phyloP scores from a whole-genome alignment of 2,113 vertebrate genomes.

The Microtus oregoni region DNA sequence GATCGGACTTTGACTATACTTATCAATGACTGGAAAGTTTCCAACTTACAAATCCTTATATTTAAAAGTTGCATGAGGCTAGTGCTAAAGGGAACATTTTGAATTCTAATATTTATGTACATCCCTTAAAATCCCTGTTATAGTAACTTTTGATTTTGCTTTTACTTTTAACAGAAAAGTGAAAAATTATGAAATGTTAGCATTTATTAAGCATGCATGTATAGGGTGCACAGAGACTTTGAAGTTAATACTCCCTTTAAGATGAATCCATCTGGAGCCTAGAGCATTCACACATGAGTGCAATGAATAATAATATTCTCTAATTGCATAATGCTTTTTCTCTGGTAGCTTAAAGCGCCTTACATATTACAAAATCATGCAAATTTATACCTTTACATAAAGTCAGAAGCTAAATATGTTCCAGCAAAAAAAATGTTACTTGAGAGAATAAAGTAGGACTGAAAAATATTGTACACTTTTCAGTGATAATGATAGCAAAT shows the following conservation, averaged over 20 bases:
- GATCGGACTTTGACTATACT: background rate
- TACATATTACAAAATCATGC: slow-evolving; percentile 46
- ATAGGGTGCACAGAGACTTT: slow-evolving; percentile 24
- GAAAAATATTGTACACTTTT: slow-evolving; percentile 36
- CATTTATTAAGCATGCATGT: slow-evolving; percentile 32
- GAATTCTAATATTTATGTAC: slow-evolving; percentile 20
- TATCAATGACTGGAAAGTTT: background rate
- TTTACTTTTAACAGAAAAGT: slow-evolving; percentile 56
- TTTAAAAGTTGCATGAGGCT: slow-evolving; percentile 10
- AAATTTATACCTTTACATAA: slow-evolving; percentile 18
- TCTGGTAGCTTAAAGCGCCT: slow-evolving; percentile 37
- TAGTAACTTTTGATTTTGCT: slow-evolving; percentile 45
- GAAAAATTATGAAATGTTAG: slow-evolving; percentile 23
- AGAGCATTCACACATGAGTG: slow-evolving; percentile 36
- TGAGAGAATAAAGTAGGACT: background rate
- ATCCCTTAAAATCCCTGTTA: slow-evolving; percentile 10
- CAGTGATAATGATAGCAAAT: slow-evolving; percentile 14
- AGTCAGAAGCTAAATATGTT: slow-evolving; percentile 34
- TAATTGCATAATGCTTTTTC: slow-evolving; percentile 58
- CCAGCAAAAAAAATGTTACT: slow-evolving; percentile 21
- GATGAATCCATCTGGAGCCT: slow-evolving; percentile 26
- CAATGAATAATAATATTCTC: slow-evolving; percentile 60
- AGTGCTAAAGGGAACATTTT: slow-evolving; percentile 6
- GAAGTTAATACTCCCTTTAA: slow-evolving; percentile 59
- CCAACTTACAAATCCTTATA: background rate